Evolutionary conservation across 2,888 invertebrate species (phyloP).

Genomic region (Coremacera marginata): DNA sequence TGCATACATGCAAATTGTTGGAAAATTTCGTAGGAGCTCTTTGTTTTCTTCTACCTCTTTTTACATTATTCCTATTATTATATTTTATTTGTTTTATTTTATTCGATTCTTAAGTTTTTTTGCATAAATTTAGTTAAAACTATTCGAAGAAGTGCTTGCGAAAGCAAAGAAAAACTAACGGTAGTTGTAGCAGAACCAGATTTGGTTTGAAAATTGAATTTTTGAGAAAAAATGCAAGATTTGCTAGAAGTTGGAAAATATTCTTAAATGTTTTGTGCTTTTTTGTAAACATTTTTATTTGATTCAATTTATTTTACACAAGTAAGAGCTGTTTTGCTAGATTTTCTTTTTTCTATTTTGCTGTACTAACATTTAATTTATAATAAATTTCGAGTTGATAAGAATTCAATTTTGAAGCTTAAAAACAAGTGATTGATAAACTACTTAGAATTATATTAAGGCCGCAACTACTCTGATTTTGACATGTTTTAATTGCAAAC

Average conservation of each 20-base stretch:
- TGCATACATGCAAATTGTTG: neutral
- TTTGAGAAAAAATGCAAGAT: slow-evolving; percentile 3
- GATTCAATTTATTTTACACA: neutral
- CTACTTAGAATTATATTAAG: too few relatives aligned
- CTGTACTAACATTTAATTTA: too few relatives aligned
- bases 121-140: slow-evolving; percentile 32
- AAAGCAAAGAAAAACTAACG: neutral
- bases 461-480: too few relatives aligned
- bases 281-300: neutral
- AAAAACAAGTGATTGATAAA: too few relatives aligned
- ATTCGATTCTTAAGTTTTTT: slow-evolving; percentile 27
- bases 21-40: neutral
- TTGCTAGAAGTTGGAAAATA: neutral
- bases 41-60: neutral
- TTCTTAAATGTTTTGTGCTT: neutral
- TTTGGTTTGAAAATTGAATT: slow-evolving; percentile 14
- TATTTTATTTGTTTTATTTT: slow-evolving; percentile 9
- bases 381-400: too few relatives aligned
- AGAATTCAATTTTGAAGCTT: too few relatives aligned
- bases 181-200: neutral
- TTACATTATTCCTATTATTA: neutral
- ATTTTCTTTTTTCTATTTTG: neutral
- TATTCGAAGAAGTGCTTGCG: neutral
- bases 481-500: too few relatives aligned
- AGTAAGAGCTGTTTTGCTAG: neutral